Conservation (phyloP, 2,888 invertebrate species). For the Acanthopleura granulata region DNA sequence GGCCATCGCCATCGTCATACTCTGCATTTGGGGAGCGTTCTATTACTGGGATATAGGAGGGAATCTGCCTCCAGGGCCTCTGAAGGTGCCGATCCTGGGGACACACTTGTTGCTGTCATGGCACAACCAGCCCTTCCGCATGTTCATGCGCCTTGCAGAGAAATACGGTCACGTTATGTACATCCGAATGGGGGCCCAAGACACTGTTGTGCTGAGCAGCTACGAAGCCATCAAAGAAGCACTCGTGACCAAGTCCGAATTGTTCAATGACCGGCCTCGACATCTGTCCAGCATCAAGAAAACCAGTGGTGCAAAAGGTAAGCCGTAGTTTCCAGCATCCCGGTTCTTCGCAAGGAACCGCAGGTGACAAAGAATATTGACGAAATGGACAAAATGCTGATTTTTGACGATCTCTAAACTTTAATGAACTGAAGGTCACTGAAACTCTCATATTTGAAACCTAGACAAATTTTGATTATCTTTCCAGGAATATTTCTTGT, state of each 20-base stretch:
- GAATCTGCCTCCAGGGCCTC: background rate
- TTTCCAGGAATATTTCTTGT: too few species aligned
- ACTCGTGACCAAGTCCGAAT: background rate
- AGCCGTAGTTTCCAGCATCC: too few species aligned
- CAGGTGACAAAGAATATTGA: too few species aligned
- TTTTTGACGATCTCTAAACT: too few species aligned
- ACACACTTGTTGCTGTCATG: background rate
- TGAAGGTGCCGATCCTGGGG: background rate
- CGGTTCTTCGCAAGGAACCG: too few species aligned
- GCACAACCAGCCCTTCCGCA: background rate
- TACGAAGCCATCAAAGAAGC: slow-evolving; percentile 1
- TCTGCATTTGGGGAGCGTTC: background rate
- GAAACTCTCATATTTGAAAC: too few species aligned
- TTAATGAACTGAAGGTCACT: too few species aligned
- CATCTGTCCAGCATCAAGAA: background rate
- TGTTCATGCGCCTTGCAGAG: background rate
- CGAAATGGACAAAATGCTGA: too few species aligned
- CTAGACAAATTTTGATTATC: too few species aligned
- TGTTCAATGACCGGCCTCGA: background rate
- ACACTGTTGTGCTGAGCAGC: background rate
- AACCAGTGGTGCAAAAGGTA: background rate
- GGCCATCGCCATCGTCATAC: background rate
- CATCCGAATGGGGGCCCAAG: background rate
- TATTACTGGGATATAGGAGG: background rate
- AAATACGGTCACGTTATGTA: background rate